These are phyloP conservation scores for Lagodon rhomboides DNA, from an alignment of 2,797 vertebrate genomes.

Conservation along the genomic window DNA sequence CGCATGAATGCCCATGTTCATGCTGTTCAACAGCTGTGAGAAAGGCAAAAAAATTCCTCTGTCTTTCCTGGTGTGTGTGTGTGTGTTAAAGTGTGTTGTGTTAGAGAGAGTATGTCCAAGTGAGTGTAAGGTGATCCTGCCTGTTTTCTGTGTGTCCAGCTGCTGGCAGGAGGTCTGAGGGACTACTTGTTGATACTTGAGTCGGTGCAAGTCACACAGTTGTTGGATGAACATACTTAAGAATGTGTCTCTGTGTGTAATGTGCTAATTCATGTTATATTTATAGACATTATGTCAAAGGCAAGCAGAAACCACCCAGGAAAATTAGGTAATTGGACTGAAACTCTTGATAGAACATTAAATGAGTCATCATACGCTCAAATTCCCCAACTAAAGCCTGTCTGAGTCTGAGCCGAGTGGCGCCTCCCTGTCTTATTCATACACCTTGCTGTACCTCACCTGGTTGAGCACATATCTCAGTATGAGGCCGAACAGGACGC, in stretches of 20 bases:
- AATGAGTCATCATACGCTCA: no score
- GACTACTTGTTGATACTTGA: slow-evolving; percentile 33
- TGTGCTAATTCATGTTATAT: neutral
- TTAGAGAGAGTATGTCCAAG: slow-evolving; percentile 2
- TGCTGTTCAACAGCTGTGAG: slow-evolving; percentile 48
- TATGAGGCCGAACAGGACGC: slow-evolving; percentile 25
- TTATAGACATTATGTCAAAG: neutral
- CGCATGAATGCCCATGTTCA: slow-evolving; percentile 32
- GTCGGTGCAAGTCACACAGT: slow-evolving; percentile 13
- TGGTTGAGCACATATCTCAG: slow-evolving; percentile 9
- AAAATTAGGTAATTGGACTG: neutral
- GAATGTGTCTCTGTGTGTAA: neutral
- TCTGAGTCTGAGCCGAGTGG: slow-evolving; percentile 3
- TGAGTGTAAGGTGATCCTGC: slow-evolving; percentile 64
- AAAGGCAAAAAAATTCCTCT: slow-evolving; percentile 6
- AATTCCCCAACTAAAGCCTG: no score
- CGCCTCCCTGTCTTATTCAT: neutral
- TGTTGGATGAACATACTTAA: neutral
- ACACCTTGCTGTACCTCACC: neutral
- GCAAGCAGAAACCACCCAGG: neutral
- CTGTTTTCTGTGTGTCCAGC: slow-evolving; percentile 26
- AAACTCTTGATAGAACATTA: neutral
- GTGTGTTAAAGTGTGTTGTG: neutral
- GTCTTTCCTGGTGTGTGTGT: neutral
- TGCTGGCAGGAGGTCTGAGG: slow-evolving; percentile 35